These are phyloP conservation scores for Harmothoe impar DNA, from an alignment of 2,888 invertebrate genomes.

Conservation along the genomic window DNA sequence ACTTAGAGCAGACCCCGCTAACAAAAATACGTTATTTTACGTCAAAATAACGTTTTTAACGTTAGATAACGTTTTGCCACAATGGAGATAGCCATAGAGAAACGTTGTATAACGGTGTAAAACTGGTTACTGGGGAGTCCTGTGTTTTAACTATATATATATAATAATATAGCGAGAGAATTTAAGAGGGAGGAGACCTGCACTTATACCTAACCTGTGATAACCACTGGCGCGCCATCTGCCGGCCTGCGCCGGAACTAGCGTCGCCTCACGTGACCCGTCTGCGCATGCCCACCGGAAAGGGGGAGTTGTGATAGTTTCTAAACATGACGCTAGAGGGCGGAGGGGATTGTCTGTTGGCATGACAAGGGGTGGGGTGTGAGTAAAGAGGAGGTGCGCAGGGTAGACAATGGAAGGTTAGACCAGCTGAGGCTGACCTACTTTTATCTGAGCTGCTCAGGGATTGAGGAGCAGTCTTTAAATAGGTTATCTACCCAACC, in stretches of 20 bases:
- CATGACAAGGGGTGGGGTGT: background rate
- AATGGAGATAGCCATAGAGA: too few relatives aligned
- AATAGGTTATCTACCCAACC: background rate
- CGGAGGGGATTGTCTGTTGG: background rate
- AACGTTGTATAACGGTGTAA: too few relatives aligned
- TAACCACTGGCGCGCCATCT: background rate
- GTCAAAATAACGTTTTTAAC: too few relatives aligned
- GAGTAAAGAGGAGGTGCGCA: background rate
- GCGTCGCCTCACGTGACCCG: background rate
- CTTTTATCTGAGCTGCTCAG: background rate
- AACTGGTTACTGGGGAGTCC: too few relatives aligned
- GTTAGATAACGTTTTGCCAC: too few relatives aligned
- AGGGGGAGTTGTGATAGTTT: background rate
- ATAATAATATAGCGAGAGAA: too few relatives aligned
- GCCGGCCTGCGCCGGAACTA: background rate
- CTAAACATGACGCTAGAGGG: background rate
- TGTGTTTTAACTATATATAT: too few relatives aligned
- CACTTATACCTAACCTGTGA: background rate
- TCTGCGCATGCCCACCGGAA: background rate
- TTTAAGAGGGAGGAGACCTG: too few relatives aligned
- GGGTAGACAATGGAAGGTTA: background rate
- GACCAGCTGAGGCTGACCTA: background rate
- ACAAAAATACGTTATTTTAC: too few relatives aligned
- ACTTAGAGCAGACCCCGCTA: too few relatives aligned
- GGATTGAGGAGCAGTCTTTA: background rate